Evolutionary conservation across 2,888 invertebrate genomes (phyloP), one percentile per base, ranked within the genome.

Genomic region (Heliconius aoede): DNA sequence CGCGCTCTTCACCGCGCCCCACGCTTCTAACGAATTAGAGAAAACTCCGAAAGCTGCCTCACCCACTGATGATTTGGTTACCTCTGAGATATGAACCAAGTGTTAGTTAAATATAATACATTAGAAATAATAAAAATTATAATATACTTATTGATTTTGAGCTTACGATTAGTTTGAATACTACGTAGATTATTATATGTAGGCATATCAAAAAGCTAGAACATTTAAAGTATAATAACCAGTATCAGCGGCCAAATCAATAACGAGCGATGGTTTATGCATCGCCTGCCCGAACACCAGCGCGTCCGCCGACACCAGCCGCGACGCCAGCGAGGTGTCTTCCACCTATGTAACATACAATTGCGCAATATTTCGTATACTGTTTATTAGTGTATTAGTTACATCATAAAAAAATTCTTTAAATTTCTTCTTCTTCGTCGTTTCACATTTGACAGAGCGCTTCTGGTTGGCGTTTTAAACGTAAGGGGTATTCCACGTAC

Each of bases 241-340:
- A 26, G 65, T 28, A 24, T 65, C 65, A 24, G 97, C 97, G 32
- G 96, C 97, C 81, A 97, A 95, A 84, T 97, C 97, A 28, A 97
- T 87, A 55, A 97, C 95, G 28, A 96, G 90, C 60, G 94, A 88
- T 0, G 97, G 96, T 68, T 95, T 95, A 86, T 95, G 93, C 62
- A 81, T 75, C 24, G 90, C 85, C 88, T 94, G 96, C 1, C 97
- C 97, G 91, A 97, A 98, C 80, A 96, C 95, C 73, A 98, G 90
- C 46, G 97, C 97, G 93, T 98, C 98, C 0, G 97, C 97, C 89
- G 98, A 90, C 83, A 97, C 95, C 77, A 98, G 94, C 28, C 97
- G 95, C 0, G 97, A 98, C 80, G 97, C 98, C 84, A 97, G 96
- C 89, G 97, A 97, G 0, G 98, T 97, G 83, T 97, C 95, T 85